These are phyloP conservation scores for Solenopsis fugax DNA, from an alignment of 1,140 invertebrate genomes.

Conservation along the genomic window DNA sequence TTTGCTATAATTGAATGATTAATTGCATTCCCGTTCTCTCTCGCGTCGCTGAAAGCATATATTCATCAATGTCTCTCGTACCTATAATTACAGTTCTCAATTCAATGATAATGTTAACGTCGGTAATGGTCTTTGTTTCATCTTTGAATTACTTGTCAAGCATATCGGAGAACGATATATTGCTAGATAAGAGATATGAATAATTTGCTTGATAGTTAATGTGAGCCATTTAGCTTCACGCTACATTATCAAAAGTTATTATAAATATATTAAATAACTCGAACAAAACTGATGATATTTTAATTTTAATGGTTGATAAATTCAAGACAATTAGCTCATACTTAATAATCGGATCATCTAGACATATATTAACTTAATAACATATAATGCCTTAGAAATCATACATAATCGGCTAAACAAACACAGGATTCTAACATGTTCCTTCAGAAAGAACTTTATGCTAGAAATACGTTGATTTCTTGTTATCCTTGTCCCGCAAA, in stretches of 20 bases:
- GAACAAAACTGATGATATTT: slow-evolving; percentile 25
- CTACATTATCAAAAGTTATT: neutral
- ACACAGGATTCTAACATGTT: slow-evolving; percentile 18
- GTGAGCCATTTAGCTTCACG: neutral
- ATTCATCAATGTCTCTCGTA: slow-evolving; percentile 70
- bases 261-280: slow-evolving; percentile 3
- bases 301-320: neutral
- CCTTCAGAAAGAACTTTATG: slow-evolving; percentile 37
- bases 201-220: neutral
- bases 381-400: neutral
- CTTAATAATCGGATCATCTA: no score
- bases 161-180: slow-evolving; percentile 11
- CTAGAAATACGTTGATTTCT: slow-evolving; percentile 57
- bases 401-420: slow-evolving; percentile 3
- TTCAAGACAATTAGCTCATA: neutral
- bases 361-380: slow-evolving; percentile 15
- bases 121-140: slow-evolving; percentile 37
- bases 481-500: neutral
- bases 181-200: slow-evolving; percentile 17
- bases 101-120: slow-evolving; percentile 59
- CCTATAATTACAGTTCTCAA: slow-evolving; percentile 65
- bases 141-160: slow-evolving; percentile 59
- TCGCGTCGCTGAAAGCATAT: slow-evolving; percentile 52
- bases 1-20: slow-evolving; percentile 63
- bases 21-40: slow-evolving; percentile 37